These are phyloP conservation scores for Sitta europaea DNA, from an alignment of 2,113 vertebrate species.

Conservation along the genomic window DNA sequence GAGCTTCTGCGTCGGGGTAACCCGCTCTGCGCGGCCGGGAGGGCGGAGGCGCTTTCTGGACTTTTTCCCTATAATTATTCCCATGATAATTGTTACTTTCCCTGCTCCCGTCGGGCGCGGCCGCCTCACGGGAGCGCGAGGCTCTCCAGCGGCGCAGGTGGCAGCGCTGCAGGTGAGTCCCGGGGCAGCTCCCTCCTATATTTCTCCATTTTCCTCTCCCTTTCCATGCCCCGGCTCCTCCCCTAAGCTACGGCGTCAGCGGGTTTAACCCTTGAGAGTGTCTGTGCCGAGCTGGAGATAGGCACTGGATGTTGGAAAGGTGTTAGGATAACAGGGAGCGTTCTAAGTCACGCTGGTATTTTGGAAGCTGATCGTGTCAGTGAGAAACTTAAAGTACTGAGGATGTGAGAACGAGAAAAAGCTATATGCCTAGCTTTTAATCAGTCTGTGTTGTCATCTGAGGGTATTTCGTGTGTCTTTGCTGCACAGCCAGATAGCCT, in stretches of 20 bases:
- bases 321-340: not conserved
- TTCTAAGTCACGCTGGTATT: not conserved
- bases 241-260: not conserved
- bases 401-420: not conserved
- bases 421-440: not conserved
- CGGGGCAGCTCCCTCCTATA: not conserved
- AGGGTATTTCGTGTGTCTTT: not conserved
- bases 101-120: not conserved
- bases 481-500: not conserved
- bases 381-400: not conserved
- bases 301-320: rapidly evolving
- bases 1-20: not conserved
- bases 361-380: not conserved
- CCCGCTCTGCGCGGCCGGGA: not conserved
- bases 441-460: rapidly evolving
- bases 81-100: not conserved
- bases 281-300: rapidly evolving
- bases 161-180: slow-evolving; percentile 16
- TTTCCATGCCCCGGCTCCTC: not conserved
- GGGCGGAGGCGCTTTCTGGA: not conserved
- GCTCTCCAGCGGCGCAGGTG: not conserved
- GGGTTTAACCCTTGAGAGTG: not conserved
- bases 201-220: not conserved
- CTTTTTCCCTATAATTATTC: not conserved
- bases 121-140: not conserved